These are phyloP conservation scores for Oryzias sinensis DNA, from an alignment of 2,797 vertebrate genomes.

Conservation along the genomic window DNA sequence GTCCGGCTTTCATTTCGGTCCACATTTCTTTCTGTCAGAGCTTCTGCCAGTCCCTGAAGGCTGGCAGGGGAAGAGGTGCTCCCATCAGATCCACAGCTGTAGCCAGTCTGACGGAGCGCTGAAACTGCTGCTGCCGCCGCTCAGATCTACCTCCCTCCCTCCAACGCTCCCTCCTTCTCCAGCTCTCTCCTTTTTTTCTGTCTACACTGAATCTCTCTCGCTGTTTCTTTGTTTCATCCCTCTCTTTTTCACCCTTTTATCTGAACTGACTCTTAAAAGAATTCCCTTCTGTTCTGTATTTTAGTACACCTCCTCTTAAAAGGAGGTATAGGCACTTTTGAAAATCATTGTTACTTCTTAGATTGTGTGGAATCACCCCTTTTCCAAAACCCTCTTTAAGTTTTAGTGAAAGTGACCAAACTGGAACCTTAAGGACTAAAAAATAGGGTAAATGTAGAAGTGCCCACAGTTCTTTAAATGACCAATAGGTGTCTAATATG, in stretches of 20 bases:
- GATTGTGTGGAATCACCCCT: background rate
- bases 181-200: conserved; percentile 11
- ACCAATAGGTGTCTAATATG: background rate
- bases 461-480: background rate
- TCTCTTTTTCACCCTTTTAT: conserved; percentile 18
- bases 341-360: background rate
- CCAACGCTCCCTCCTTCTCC: conserved; percentile 11
- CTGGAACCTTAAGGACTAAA: no score
- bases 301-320: no score
- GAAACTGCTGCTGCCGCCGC: conserved; percentile 58
- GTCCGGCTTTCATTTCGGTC: conserved; percentile 17
- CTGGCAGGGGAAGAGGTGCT: conserved; percentile 26
- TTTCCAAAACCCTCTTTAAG: background rate
- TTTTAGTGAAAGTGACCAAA: background rate
- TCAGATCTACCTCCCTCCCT: conserved; percentile 51
- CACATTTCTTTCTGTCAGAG: background rate
- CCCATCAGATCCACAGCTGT: conserved; percentile 65
- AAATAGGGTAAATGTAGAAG: no score
- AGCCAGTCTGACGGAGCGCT: conserved; percentile 52
- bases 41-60: conserved; percentile 36
- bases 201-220: conserved; percentile 30
- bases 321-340: no score
- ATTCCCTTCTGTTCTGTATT: conserved; percentile 26
- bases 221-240: conserved; percentile 19
- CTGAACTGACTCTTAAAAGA: conserved; percentile 29